Evolutionary conservation across 2,113 vertebrate species (phyloP), one percentile per base, ranked within the genome.

Genomic region (Acinonyx jubatus): DNA sequence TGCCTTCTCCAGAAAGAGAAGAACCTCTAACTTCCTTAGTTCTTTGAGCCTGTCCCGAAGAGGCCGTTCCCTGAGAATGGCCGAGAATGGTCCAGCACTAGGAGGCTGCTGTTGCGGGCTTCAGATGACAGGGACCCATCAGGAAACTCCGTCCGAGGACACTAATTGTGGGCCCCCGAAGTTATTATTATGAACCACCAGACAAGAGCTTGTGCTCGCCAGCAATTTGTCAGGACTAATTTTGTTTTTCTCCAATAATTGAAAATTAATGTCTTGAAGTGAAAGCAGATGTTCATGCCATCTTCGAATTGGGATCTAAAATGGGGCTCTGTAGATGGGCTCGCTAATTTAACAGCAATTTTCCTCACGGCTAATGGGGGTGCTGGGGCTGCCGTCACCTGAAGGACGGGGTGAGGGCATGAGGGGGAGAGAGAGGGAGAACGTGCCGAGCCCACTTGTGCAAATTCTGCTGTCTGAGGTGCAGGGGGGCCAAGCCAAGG

Each of bases 251-350:
- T 99, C 99, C 99, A 99, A 99, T 99, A 99, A 99, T 99, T 99
- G 99, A 99, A 99, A 99, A 99, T 99, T 99, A 99, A 99, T 99
- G 99, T 99, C 99, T 99, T 98, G 99, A 99, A 99, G 98, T 99
- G 98, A 99, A 99, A 99, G 98, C 99, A 99, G 99, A 99, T 99
- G 99, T 99, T 99, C 98, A 90, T 98, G 99, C 98, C 99, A 98
- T 99, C 98, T 96, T 98, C 98, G 98, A 99, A 98, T 95, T 98
- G 98, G 98, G 97, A 98, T 99, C 96, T 98, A 98, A 99, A 98
- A 97, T 98, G 98, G 98, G 98, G 98, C 97, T 98, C 98, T 98
- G 96, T 98, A 96, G 98, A 99, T 97, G 97, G 27, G 21, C 98
- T 98, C 97, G 73, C 94, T 96, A 73, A 89, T 95, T 90, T 92